Base-by-base conservation (phyloP, 92 coral and sea anemone genomes). In the Epizoanthus scotinus region DNA sequence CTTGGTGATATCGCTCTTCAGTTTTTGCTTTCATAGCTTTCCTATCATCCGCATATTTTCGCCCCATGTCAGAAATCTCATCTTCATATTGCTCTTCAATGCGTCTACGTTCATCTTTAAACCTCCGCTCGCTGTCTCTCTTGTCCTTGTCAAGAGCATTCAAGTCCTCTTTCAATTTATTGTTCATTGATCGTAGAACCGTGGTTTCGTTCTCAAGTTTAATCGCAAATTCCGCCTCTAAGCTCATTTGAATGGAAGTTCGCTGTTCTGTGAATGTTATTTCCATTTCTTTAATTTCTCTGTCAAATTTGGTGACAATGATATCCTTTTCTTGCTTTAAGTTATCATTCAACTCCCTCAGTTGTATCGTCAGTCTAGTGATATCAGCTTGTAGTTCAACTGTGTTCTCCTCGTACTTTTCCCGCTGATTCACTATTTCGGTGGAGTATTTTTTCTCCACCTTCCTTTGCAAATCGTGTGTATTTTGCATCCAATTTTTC, bases 141-240 rank as follows among this genome's bases (percentile, higher is more conserved):
- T 94, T 96, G 18, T 96, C 99, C 52, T 80, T 89, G 59, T 96
- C 99, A 86, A 87, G 79, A 36, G 47, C 42, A 15, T 96, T 94
- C 66, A 96, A 85, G 70, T 93, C 99, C 6, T 93, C 97, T 67
- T 92, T 88, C 8, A 96, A 86, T 71, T 92, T 96, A 17, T 73
- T 75, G 70, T 96, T 96, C 67, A 96, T 67, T 40, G 88, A 83
- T 71, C 82, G 84, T 36, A 96, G 84, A 25, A 93, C 81, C 15
- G 94, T 88, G 26, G 93, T 91, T 80, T 96, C 99, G 67, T 92
- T 93, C 58, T 96, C 93, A 22, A 96, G 92, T 50, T 91, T 92
- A 25, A 91, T 82, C 29, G 86, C 74, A 81, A 96, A 91, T 57
- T 96, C 99, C 0, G 99, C 86, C 29, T 96, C 98, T 44, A 89